phyloP scores from a whole-genome alignment of 2,888 invertebrate genomes.

The Stegophylla sp. region DNA sequence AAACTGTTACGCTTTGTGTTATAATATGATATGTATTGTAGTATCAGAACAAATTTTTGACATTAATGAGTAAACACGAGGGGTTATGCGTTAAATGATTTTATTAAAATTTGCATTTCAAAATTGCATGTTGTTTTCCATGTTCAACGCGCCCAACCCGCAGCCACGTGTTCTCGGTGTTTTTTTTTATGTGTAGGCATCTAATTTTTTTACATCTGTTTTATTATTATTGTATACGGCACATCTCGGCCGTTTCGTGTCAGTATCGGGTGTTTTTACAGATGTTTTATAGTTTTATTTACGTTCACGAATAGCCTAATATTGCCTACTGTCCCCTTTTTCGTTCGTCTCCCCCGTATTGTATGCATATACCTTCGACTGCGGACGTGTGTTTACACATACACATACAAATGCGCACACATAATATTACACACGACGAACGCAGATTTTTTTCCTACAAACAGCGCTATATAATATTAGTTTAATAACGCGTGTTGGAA shows the following conservation, averaged over 20 bases:
- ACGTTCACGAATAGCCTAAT: constrained; percentile 44
- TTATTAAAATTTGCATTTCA: constrained; percentile 16
- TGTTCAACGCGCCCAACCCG: not conserved
- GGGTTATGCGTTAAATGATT: not conserved
- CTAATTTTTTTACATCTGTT: constrained; percentile 47
- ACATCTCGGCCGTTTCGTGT: constrained; percentile 37
- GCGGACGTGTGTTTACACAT: not conserved
- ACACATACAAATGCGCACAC: not conserved
- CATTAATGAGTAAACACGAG: not conserved
- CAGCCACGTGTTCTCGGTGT: not conserved
- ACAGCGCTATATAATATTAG: not conserved
- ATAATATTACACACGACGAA: not conserved
- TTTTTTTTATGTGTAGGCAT: constrained; percentile 29
- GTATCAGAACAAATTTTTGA: not conserved
- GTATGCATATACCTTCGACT: not conserved
- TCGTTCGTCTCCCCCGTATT: not conserved
- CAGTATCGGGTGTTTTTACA: constrained; percentile 50
- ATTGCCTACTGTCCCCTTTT: not conserved
- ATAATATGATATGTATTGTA: not conserved
- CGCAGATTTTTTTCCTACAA: not conserved
- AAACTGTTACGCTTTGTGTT: not conserved
- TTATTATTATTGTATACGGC: constrained; percentile 36
- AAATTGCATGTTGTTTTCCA: constrained; percentile 1
- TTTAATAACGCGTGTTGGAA: constrained; percentile 9
- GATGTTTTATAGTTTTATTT: constrained; percentile 55